A percentile compares a stretch with the other conserved stretches of the same genome.
These are phyloP conservation scores for Endomychus coccineus DNA, from an alignment of 2,888 invertebrate genomes.

Conservation along the genomic window DNA sequence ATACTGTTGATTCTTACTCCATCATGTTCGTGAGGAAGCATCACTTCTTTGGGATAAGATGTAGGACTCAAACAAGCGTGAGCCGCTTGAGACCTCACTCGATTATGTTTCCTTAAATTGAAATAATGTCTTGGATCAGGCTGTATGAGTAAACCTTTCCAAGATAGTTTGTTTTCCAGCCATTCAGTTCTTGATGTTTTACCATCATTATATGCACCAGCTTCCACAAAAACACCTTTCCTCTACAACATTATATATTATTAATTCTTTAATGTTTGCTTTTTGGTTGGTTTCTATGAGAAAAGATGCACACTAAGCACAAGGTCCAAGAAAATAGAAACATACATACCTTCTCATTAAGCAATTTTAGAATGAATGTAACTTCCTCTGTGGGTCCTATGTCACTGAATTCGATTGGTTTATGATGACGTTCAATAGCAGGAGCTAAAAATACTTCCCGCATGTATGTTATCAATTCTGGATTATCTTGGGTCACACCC, in stretches of 20 bases:
- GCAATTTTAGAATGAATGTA: constrained; percentile 41
- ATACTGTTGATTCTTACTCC: constrained; percentile 45
- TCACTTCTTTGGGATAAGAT: constrained; percentile 67
- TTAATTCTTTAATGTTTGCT: background rate
- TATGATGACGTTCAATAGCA: constrained; percentile 43
- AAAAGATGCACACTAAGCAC: background rate
- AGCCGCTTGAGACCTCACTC: constrained; percentile 55
- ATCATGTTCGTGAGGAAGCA: constrained; percentile 40
- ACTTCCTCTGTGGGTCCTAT: constrained; percentile 45
- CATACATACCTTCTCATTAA: constrained; percentile 41
- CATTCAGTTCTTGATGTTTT: constrained; percentile 60
- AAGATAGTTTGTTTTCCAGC: constrained; percentile 61
- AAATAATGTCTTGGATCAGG: constrained; percentile 74
- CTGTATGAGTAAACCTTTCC: constrained; percentile 70
- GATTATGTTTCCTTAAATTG: constrained; percentile 51
- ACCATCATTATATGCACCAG: constrained; percentile 53
- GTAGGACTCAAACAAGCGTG: constrained; percentile 77
- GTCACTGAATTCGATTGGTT: constrained; percentile 32
- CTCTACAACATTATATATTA: constrained; percentile 41
- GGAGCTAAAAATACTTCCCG: constrained; percentile 60
- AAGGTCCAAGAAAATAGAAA: background rate
- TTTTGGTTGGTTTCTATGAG: background rate
- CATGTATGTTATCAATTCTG: constrained; percentile 66
- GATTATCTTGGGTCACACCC: constrained; percentile 67
- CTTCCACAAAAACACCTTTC: constrained; percentile 67